Evolutionary conservation across 2,113 vertebrate species (phyloP).

Genomic region (Phyllopteryx taeniolatus): DNA sequence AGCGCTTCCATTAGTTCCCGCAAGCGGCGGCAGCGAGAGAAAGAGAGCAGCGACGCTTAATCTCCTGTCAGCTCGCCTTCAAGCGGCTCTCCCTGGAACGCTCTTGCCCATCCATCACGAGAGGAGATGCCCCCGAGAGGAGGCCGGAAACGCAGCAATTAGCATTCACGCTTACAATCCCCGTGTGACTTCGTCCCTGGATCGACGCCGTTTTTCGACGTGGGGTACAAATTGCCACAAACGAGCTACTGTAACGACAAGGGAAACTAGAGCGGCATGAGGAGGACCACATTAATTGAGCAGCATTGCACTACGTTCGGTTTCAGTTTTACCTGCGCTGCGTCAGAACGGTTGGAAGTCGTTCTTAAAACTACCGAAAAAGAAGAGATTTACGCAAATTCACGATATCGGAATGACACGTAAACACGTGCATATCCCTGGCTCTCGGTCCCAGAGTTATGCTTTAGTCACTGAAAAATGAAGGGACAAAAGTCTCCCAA

Average conservation of each 20-base stretch:
- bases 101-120: slow-evolving; percentile 62
- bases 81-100: slow-evolving; percentile 51
- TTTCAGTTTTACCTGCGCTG: no score
- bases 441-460: no score
- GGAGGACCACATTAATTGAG: background rate
- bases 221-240: slow-evolving; percentile 35
- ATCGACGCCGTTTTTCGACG: slow-evolving; percentile 39
- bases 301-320: no score
- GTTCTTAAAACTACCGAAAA: no score
- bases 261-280: background rate
- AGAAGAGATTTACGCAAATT: no score
- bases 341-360: no score
- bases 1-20: slow-evolving; percentile 53
- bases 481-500: no score
- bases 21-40: background rate
- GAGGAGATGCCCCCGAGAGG: slow-evolving; percentile 51
- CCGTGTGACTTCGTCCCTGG: slow-evolving; percentile 44
- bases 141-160: slow-evolving; percentile 57
- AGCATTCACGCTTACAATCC: slow-evolving; percentile 63
- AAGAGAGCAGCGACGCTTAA: slow-evolving; percentile 44
- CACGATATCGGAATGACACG: no score
- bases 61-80: slow-evolving; percentile 57
- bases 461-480: no score
- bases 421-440: no score
- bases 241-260: slow-evolving; percentile 17